Conservation (phyloP, 2,113 vertebrate genomes). For the Platysteira castanea region DNA sequence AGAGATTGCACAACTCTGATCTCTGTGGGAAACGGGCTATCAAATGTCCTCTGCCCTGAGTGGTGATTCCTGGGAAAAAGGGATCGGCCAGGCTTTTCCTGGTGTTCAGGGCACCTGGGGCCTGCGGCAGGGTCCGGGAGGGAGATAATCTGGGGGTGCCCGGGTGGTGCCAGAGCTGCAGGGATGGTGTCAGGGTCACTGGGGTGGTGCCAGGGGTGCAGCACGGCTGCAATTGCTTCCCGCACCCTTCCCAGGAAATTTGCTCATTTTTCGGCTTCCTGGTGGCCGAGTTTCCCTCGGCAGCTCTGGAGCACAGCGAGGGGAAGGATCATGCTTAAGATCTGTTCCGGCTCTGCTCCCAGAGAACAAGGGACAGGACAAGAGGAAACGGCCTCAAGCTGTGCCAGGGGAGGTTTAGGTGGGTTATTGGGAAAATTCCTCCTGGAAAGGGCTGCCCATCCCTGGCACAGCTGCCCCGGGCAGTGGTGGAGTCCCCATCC, state of each 20-base stretch:
- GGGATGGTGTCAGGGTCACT: too few species aligned
- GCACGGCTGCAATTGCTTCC: not conserved
- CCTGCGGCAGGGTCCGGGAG: fast-evolving
- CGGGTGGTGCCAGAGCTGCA: too few species aligned
- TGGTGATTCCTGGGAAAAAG: not conserved
- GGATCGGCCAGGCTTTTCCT: fast-evolving
- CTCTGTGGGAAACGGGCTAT: not conserved
- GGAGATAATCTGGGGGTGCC: not conserved
- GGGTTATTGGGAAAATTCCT: not conserved
- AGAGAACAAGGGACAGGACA: not conserved
- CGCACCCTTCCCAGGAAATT: not conserved
- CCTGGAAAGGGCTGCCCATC: not conserved
- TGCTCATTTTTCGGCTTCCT: not conserved
- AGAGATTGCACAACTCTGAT: not conserved
- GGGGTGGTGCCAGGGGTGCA: not conserved
- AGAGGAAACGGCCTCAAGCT: not conserved
- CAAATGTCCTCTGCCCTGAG: not conserved
- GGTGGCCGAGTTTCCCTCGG: not conserved
- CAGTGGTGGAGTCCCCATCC: too few species aligned
- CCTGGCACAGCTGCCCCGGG: not conserved
- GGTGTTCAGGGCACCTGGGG: not conserved
- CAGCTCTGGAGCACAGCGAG: not conserved
- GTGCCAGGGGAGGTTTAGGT: not conserved
- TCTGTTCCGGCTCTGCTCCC: not conserved
- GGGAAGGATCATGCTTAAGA: not conserved